Base-by-base conservation (phyloP, 92 coral and sea anemone genomes). In the Palythoa heliodiscus region DNA sequence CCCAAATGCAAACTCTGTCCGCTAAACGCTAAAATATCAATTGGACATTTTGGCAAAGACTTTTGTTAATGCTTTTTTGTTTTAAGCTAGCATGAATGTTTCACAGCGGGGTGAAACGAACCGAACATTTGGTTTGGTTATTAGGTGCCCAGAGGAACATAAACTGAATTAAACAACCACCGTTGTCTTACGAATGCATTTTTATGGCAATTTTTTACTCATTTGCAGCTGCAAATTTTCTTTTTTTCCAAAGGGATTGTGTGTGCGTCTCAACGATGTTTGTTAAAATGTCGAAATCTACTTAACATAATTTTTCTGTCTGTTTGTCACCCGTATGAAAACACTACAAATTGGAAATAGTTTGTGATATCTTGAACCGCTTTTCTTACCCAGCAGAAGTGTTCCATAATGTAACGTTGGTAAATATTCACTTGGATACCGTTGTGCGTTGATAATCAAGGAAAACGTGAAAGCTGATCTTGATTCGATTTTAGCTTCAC, bases 61-160 rank as follows among this genome's bases (percentile, higher is more conserved):
- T 53, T 80, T 80, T 80, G 61, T 68, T 67, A 64, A 40, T 23
- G 29, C 69, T n/a, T 63, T 10, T 63, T 63, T 63, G 69, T 63
- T 11, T 63, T 63, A 19, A 66, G 40, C 43, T 67, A 22, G 57
- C 22, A 22, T 40, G 84, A 66, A 24, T 24, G 57, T 25, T 23
- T 80, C 84, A 80, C 84, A 80, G 84, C 84, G 43, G 84, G 84
- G 84, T 67, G 84, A 66, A 80, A 48, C 38, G 84, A 80, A 80
- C 84, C 43, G 11, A 80, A 80, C 84, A 80, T 58, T 80, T 80
- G 84, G 72, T 22, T 80, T 24, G n/a, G 35, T 17, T 23, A 52
- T 23, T 60, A 66, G 74, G 70, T 47, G 84, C 74, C 61, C 61
- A 80, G 84, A 64, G 84, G 72, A 38, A 39, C 13, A 43, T 63